Percentiles rank a stretch among this genome's conserved stretches.
phyloP scores from a whole-genome alignment of 2,888 invertebrate species.

The Aphodius sticticus region DNA sequence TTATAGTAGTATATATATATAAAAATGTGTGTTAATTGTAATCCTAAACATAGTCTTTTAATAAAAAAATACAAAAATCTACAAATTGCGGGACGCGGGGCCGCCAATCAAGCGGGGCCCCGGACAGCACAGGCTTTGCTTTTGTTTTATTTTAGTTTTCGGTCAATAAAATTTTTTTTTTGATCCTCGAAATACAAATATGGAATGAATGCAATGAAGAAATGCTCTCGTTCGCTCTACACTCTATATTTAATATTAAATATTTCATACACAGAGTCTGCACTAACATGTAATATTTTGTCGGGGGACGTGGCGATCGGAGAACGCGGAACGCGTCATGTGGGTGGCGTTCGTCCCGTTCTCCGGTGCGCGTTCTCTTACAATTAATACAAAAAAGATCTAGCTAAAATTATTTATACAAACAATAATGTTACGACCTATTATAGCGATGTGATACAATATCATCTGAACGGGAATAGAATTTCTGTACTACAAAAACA shows the following conservation, averaged over 20 bases:
- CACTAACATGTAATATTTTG: conserved; percentile 56
- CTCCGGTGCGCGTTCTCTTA: background rate
- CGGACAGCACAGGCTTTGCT: conserved; percentile 19
- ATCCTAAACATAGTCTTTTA: conserved; percentile 54
- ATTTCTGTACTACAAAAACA: conserved; percentile 43
- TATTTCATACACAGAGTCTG: conserved; percentile 55
- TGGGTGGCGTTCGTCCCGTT: background rate
- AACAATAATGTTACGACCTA: conserved; percentile 51
- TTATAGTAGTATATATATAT: conserved; percentile 44
- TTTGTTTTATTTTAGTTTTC: conserved; percentile 35
- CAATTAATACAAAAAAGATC: conserved; percentile 49
- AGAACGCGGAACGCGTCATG: conserved; percentile 15
- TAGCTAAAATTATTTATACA: conserved; percentile 62
- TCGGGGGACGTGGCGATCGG: conserved; percentile 34
- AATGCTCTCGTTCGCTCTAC: conserved; percentile 56
- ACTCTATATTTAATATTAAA: conserved; percentile 24
- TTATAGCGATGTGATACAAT: conserved; percentile 7
- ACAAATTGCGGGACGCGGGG: conserved; percentile 46
- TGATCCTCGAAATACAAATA: conserved; percentile 51
- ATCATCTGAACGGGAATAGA: conserved; percentile 41
- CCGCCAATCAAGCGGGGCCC: conserved; percentile 18
- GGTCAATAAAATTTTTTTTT: conserved; percentile 23
- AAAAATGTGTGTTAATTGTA: conserved; percentile 43
- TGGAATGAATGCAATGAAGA: conserved; percentile 57
- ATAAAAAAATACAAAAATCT: conserved; percentile 62